These are phyloP conservation scores for Morus bassanus DNA, from an alignment of 2,797 vertebrate genomes.

Conservation along the genomic window DNA sequence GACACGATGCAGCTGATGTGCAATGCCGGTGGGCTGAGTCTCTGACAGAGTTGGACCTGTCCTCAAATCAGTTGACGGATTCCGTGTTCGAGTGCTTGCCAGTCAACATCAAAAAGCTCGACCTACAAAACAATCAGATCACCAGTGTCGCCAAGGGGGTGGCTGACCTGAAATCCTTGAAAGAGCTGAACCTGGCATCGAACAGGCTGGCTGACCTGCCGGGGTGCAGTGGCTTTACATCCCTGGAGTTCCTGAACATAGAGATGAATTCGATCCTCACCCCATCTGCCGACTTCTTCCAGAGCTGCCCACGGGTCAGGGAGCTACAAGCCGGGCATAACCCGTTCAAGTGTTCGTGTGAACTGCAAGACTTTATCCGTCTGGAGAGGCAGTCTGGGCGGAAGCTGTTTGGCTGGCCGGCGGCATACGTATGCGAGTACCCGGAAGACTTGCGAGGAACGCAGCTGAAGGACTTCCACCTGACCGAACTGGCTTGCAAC, in stretches of 20 bases:
- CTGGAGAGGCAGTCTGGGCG: slow-evolving; percentile 17
- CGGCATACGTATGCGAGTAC: slow-evolving; percentile 79
- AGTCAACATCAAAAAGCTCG: slow-evolving; percentile 59
- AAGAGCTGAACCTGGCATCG: slow-evolving; percentile 80
- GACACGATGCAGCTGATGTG: slow-evolving; percentile 18
- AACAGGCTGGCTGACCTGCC: slow-evolving; percentile 85
- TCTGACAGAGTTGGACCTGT: slow-evolving; percentile 79
- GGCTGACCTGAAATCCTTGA: slow-evolving; percentile 67
- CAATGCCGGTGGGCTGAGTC: slow-evolving; percentile 75
- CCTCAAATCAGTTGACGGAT: slow-evolving; percentile 78
- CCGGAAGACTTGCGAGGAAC: slow-evolving; percentile 73
- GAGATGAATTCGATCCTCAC: slow-evolving; percentile 79
- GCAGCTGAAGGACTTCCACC: slow-evolving; percentile 71
- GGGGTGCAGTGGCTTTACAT: slow-evolving; percentile 69
- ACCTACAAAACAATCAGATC: slow-evolving; percentile 83
- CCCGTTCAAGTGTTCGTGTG: slow-evolving; percentile 73
- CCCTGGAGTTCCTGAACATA: slow-evolving; percentile 75
- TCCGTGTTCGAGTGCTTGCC: slow-evolving; percentile 85
- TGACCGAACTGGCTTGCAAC: slow-evolving; percentile 81
- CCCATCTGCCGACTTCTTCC: slow-evolving; percentile 71
- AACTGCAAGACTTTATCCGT: slow-evolving; percentile 73
- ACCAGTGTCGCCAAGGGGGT: slow-evolving; percentile 67
- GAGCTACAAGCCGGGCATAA: slow-evolving; percentile 77
- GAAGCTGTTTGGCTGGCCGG: slow-evolving; percentile 80
- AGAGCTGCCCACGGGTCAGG: slow-evolving; percentile 76